Percentiles rank a stretch among this genome's conserved stretches.
These are phyloP conservation scores for Galaxias olidus DNA, from an alignment of 2,797 vertebrate genomes.

Conservation along the genomic window DNA sequence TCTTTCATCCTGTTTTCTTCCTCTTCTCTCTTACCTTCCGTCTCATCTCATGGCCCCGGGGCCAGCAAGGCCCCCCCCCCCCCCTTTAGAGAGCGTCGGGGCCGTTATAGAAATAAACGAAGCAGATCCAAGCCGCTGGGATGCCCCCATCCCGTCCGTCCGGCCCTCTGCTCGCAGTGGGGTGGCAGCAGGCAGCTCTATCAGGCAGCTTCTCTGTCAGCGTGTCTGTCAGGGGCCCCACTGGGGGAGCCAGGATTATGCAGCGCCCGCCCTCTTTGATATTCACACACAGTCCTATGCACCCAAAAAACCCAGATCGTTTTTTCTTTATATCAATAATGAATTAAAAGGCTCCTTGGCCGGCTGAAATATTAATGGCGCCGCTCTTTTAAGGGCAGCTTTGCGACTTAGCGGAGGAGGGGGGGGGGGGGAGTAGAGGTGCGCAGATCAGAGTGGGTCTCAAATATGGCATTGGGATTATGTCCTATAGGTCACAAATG, in stretches of 20 bases:
- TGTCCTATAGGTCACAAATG: slow-evolving; percentile 19
- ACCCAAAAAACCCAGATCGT: slow-evolving; percentile 49
- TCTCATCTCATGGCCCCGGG: slow-evolving; percentile 27
- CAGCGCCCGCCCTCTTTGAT: slow-evolving; percentile 57
- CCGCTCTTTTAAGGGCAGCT: slow-evolving; percentile 47
- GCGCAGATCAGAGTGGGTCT: slow-evolving; percentile 48
- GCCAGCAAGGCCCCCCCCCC: too few relatives aligned
- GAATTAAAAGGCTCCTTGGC: slow-evolving; percentile 62
- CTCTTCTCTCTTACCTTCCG: slow-evolving; percentile 10
- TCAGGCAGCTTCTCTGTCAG: slow-evolving; percentile 22
- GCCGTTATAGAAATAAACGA: slow-evolving; percentile 28
- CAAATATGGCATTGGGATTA: slow-evolving; percentile 44
- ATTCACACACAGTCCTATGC: slow-evolving; percentile 63
- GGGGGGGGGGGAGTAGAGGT: too few relatives aligned
- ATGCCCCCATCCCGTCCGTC: background rate
- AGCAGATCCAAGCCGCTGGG: slow-evolving; percentile 33
- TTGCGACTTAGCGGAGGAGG: slow-evolving; percentile 37
- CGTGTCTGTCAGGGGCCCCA: slow-evolving; percentile 5
- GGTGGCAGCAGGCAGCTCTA: slow-evolving; percentile 35
- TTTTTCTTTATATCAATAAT: slow-evolving; percentile 71
- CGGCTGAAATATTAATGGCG: slow-evolving; percentile 70
- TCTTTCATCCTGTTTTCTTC: background rate
- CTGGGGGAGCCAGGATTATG: slow-evolving; percentile 37
- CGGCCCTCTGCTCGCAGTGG: slow-evolving; percentile 16
- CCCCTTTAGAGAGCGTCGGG: slow-evolving; percentile 26